Base-by-base conservation (phyloP, 2,888 invertebrate species). In the Timandra comae region DNA sequence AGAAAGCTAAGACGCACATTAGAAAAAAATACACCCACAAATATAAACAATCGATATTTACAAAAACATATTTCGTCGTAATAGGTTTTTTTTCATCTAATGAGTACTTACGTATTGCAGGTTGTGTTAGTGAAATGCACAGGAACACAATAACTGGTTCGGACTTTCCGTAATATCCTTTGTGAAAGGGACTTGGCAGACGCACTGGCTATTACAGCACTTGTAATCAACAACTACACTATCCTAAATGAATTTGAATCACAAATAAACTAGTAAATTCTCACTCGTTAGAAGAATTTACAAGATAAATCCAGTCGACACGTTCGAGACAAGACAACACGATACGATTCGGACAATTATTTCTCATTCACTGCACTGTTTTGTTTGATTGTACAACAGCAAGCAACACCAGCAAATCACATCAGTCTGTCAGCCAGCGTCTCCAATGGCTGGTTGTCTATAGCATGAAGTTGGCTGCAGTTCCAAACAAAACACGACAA, bases 181-280 rank as follows among this genome's bases (percentile, higher is more conserved):
- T 80, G 80, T 78, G 72, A 74, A 75, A 73, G 69, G 58, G 63
- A 61, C 49, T 56, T 52, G 55, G 51, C 54, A 38, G 41, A 44
- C 30, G 43, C 50, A 63, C 58, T 51, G 54, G 37, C 49, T 36
- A 54, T 50, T 48, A 27, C 34, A 38, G 30, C 40, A 45, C 63
- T 47, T 30, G 44, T 35, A 36, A 30, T 12, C 5, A 29, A 27
- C 16, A 36, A 35, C 30, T 42, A 30, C 43, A 46, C 49, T 48
- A 45, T 43, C 33, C 29, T 38, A 30, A 35, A 37, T 33, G 16
- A n/a, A 26, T 30, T 23, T 37, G 36, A 42, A 27, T 27, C 5
- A 50, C n/a, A 54, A 48, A 50, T 41, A 51, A 47, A 42, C 36
- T 29, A 37, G 27, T 25, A 33, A 16, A 16, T 16, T 16, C 49